Percentiles rank a stretch among this genome's conserved stretches.
Evolutionary conservation across 2,113 vertebrate genomes (phyloP).

Genomic region (Lagopus muta): DNA sequence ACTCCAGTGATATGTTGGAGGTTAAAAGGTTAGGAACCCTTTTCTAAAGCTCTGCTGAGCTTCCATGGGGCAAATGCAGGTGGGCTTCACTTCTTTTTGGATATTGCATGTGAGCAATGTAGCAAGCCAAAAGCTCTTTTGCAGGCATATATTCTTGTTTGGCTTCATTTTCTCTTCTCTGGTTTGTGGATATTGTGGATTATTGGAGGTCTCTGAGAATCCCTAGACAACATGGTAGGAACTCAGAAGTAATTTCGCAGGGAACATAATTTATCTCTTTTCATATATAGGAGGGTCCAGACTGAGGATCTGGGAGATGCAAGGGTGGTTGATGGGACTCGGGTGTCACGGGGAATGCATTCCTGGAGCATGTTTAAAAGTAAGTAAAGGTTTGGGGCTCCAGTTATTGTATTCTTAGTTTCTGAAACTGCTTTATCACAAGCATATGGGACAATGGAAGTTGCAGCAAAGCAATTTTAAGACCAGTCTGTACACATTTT

Average conservation of each 20-base stretch:
- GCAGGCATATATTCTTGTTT: slow-evolving; percentile 41
- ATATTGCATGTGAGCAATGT: slow-evolving; percentile 26
- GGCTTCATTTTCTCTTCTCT: slow-evolving; percentile 38
- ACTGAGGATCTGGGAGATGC: background rate
- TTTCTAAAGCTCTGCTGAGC: background rate
- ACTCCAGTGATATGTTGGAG: slow-evolving; percentile 15
- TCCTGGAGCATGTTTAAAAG: slow-evolving; percentile 66
- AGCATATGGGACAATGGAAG: background rate
- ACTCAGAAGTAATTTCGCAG: slow-evolving; percentile 21
- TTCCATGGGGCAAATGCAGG: background rate
- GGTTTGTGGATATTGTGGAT: slow-evolving; percentile 52
- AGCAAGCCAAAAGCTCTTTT: slow-evolving; percentile 41
- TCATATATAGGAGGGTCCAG: background rate
- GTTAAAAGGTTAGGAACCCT: background rate
- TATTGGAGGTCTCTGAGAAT: slow-evolving; percentile 25
- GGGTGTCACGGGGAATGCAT: background rate
- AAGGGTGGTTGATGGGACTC: background rate
- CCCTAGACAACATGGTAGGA: background rate
- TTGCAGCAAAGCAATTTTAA: background rate
- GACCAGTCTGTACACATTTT: background rate
- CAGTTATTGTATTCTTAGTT: slow-evolving; percentile 54
- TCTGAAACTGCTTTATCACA: slow-evolving; percentile 68
- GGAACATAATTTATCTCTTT: background rate
- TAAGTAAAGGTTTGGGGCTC: slow-evolving; percentile 43
- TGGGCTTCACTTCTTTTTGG: slow-evolving; percentile 24